phyloP scores from a whole-genome alignment of 2,888 invertebrate genomes.

The Drosophila anomelani region DNA sequence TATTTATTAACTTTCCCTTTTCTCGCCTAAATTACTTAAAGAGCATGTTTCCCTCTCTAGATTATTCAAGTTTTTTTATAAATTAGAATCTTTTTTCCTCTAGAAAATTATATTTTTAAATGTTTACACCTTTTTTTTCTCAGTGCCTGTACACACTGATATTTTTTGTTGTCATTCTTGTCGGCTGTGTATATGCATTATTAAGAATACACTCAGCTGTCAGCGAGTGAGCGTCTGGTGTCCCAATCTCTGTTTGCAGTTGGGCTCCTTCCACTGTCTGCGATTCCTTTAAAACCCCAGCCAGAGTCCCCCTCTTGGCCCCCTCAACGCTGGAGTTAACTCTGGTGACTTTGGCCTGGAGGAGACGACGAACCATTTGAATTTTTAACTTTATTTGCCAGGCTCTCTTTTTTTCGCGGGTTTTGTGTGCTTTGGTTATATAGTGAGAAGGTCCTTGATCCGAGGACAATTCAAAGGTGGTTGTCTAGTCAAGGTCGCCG shows the following conservation, averaged over 20 bases:
- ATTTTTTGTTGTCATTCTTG: constrained; percentile 47
- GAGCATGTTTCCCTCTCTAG: too few relatives aligned
- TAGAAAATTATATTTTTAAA: not conserved
- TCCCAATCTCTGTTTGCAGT: constrained; percentile 47
- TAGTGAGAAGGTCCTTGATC: constrained; percentile 29
- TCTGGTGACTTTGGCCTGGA: constrained; percentile 17
- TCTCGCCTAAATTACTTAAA: too few relatives aligned
- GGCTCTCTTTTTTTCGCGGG: constrained; percentile 18
- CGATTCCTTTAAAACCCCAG: constrained; percentile 16
- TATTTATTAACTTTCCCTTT: not conserved
- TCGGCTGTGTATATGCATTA: constrained; percentile 65
- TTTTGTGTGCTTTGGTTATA: not conserved
- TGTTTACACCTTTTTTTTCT: too few relatives aligned
- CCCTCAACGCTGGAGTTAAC: constrained; percentile 23
- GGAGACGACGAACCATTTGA: constrained; percentile 34
- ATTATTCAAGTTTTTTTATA: fast-evolving
- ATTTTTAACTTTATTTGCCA: constrained; percentile 45
- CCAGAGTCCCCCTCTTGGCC: not conserved
- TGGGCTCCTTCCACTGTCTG: constrained; percentile 24
- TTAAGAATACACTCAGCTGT: constrained; percentile 79
- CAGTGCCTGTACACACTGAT: constrained; percentile 16
- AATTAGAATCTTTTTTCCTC: not conserved
- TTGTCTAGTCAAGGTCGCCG: constrained; percentile 41
- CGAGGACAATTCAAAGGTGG: constrained; percentile 1
- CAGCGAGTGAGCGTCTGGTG: constrained; percentile 74